Percentiles rank a stretch among this genome's conserved stretches.
Evolutionary conservation across 2,888 invertebrate species (phyloP).

Genomic region (Ornithoptera alexandrae): DNA sequence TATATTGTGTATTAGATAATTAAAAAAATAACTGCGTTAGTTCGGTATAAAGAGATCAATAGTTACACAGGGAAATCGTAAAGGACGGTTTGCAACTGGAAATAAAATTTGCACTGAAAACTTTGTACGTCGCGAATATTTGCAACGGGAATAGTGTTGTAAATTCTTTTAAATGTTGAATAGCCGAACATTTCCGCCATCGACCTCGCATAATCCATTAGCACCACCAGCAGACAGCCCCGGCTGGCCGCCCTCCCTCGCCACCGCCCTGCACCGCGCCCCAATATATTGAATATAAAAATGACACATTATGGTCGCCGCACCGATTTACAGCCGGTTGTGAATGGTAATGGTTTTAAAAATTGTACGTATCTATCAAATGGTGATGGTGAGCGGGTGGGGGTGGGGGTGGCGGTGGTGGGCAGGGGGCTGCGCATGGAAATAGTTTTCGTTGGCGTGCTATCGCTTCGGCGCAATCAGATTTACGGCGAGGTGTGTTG

Average conservation of each 20-base stretch:
- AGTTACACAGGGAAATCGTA: too few relatives aligned
- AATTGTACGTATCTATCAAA: conserved; percentile 18
- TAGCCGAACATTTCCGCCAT: conserved; percentile 35
- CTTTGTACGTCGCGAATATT: conserved; percentile 15
- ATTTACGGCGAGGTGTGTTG: conserved; percentile 3
- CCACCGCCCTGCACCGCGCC: conserved; percentile 5
- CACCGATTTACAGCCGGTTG: conserved; percentile 36
- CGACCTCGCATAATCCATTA: conserved; percentile 46
- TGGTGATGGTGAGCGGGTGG: neutral
- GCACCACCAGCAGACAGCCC: conserved; percentile 43
- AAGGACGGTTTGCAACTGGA: too few relatives aligned
- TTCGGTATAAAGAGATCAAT: too few relatives aligned
- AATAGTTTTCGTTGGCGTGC: conserved; percentile 6
- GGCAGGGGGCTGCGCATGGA: neutral
- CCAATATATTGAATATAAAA: conserved; percentile 58
- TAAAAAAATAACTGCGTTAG: too few relatives aligned
- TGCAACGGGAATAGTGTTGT: conserved; percentile 15
- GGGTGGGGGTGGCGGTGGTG: too few relatives aligned
- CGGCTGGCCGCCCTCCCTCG: conserved; percentile 37
- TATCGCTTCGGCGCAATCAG: conserved; percentile 12
- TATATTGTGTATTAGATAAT: too few relatives aligned
- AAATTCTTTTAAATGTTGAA: conserved; percentile 31
- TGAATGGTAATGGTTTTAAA: conserved; percentile 25
- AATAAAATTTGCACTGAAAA: neutral
- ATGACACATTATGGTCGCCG: conserved; percentile 49